These are phyloP conservation scores for Ochropleura leucogaster DNA, from an alignment of 2,888 invertebrate genomes.

Conservation along the genomic window DNA sequence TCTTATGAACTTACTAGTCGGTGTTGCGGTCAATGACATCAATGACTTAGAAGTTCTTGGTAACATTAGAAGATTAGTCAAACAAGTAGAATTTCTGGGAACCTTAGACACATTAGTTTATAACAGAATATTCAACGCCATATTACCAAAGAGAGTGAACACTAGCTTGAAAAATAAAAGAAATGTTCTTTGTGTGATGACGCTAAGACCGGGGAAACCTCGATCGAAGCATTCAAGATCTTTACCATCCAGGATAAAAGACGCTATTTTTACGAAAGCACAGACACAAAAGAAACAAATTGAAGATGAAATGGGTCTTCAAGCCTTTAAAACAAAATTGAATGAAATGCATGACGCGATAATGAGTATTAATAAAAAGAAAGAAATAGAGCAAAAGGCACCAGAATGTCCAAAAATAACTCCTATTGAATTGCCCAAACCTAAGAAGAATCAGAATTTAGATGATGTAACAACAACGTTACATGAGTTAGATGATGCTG, in stretches of 20 bases:
- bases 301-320: slow-evolving; percentile 79
- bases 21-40: slow-evolving; percentile 91
- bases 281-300: slow-evolving; percentile 81
- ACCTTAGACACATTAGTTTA: slow-evolving; percentile 89
- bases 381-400: slow-evolving; percentile 39
- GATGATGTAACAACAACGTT: slow-evolving; percentile 80
- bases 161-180: slow-evolving; percentile 81
- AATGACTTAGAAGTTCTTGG: slow-evolving; percentile 90
- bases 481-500: slow-evolving; percentile 77
- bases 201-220: slow-evolving; percentile 84
- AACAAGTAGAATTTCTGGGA: slow-evolving; percentile 90
- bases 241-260: slow-evolving; percentile 81
- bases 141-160: slow-evolving; percentile 80
- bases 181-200: slow-evolving; percentile 78
- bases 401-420: slow-evolving; percentile 48
- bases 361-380: slow-evolving; percentile 69
- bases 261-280: slow-evolving; percentile 84
- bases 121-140: slow-evolving; percentile 81
- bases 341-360: slow-evolving; percentile 82
- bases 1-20: slow-evolving; percentile 91
- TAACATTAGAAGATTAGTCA: slow-evolving; percentile 88
- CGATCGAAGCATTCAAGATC: slow-evolving; percentile 74
- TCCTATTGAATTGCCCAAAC: slow-evolving; percentile 46
- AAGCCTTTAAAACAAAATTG: slow-evolving; percentile 78
- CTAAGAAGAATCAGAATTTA: slow-evolving; percentile 64